Evolutionary conservation across 2,797 vertebrate species (phyloP), one percentile per base, ranked within the genome.

Genomic region (Sternotherus odoratus): DNA sequence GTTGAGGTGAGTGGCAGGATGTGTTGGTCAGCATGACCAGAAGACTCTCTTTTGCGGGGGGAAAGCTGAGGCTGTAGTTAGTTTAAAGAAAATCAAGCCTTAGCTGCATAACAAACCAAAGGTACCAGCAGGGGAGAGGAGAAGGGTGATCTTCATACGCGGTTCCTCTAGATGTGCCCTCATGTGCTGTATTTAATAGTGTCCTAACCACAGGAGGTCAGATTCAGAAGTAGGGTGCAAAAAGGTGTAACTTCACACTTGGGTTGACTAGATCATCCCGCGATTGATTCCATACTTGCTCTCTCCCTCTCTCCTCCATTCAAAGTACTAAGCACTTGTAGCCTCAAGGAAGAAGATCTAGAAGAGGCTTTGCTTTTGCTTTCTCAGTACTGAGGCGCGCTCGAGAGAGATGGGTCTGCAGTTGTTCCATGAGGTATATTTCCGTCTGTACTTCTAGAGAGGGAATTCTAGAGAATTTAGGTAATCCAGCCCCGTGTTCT

Each of bases 1-100:
- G 99, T 99, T 87, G 99, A 99, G 99, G 99, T 99, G 94, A 97
- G 98, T 69, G 78, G 24, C 85, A 85, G 23, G 91, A 63, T 46
- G 84, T 66, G 46, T 79, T n/a, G 15, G 85, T n/a, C 77, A 8
- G 19, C 54, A n/a, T 56, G 54, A 13, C 17, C 15, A 56, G 80
- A 46, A 48, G 36, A 24, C 21, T 16, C 46, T 28, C 7, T 19
- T 11, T 4, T 15, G 16, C 9, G 39, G 66, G 39, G 66, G 17
- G 39, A 26, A 24, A 24, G 66, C n/a, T 39, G 23, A 12, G 69
- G 6, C 24, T 24, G 24, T 24, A 5, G 6, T 16, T 28, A 15
- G 24, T 9, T 48, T 2, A 26, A 46, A 46, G 11, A 72, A 72
- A 43, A 24, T 26, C 33, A 26, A 26, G 77, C 16, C n/a, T 19